Evolutionary conservation across 2,888 invertebrate genomes (phyloP).

Genomic region (Lasioglossum pauxillum): DNA sequence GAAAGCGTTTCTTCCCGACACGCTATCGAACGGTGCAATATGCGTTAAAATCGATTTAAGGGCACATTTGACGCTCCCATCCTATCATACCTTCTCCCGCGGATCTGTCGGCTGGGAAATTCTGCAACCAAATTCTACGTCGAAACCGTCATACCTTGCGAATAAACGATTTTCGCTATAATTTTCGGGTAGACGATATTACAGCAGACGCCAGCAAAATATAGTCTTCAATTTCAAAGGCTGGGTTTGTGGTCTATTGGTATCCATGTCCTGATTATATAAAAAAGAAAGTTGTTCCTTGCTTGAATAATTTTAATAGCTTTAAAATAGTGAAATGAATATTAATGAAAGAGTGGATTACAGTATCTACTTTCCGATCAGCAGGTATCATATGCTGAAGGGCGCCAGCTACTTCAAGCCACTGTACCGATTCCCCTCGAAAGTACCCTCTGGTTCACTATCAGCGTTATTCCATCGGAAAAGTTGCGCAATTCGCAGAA

Average conservation of each 20-base stretch:
- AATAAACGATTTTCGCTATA: neutral
- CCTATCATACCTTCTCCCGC: slow-evolving; percentile 15
- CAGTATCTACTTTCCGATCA: neutral
- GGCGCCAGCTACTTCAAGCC: slow-evolving; percentile 3
- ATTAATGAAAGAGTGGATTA: neutral
- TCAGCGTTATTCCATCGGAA: slow-evolving; percentile 56
- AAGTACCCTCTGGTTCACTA: slow-evolving; percentile 34
- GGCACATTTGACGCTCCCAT: neutral
- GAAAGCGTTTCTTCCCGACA: neutral
- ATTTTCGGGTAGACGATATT: neutral
- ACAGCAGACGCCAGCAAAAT: neutral
- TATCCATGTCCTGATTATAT: neutral
- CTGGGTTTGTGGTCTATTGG: neutral
- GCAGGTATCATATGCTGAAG: slow-evolving; percentile 12
- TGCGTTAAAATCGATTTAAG: neutral
- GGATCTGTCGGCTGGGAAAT: slow-evolving; percentile 18
- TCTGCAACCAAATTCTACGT: neutral
- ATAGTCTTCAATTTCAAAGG: neutral
- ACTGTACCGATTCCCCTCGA: slow-evolving; percentile 22
- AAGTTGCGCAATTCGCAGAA: slow-evolving; percentile 63
- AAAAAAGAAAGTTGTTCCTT: neutral
- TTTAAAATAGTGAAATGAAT: neutral
- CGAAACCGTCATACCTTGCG: neutral
- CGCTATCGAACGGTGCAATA: neutral
- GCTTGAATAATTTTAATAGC: neutral